Evolutionary conservation across 92 coral and sea anemone species (phyloP).

Genomic region (Heliopora coerulea): DNA sequence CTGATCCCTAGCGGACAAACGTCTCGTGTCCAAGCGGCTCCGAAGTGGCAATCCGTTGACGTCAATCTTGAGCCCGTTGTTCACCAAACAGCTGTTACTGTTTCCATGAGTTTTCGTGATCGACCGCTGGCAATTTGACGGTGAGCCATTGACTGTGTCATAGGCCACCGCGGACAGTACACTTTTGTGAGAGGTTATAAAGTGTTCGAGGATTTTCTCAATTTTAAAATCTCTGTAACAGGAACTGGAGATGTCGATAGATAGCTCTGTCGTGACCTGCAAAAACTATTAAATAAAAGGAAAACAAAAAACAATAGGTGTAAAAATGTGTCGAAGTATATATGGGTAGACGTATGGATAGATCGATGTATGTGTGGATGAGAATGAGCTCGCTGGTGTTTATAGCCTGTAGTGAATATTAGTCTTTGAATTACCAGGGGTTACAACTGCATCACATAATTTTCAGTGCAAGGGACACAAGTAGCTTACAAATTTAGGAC

Average conservation of each 20-base stretch:
- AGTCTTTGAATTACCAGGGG: too few species aligned
- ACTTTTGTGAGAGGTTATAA: slow-evolving; percentile 13
- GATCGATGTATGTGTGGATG: too few species aligned
- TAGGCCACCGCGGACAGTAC: slow-evolving; percentile 30
- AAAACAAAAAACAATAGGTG: too few species aligned
- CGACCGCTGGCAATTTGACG: neutral
- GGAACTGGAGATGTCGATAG: slow-evolving; percentile 1
- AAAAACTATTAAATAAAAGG: neutral
- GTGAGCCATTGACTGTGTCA: neutral
- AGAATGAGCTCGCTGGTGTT: too few species aligned
- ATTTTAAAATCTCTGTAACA: slow-evolving; percentile 4
- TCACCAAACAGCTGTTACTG: slow-evolving; percentile 6
- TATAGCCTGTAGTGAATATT: too few species aligned
- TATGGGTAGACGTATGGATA: too few species aligned
- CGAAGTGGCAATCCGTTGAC: slow-evolving; percentile 21
- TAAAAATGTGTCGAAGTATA: too few species aligned
- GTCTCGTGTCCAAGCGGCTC: slow-evolving; percentile 16
- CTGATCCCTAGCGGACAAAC: neutral
- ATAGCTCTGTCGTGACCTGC: slow-evolving; percentile 22
- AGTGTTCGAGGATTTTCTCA: slow-evolving; percentile 10
- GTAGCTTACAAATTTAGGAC: too few species aligned
- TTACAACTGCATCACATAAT: too few species aligned
- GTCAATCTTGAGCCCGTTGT: slow-evolving; percentile 33
- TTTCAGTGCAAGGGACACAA: too few species aligned
- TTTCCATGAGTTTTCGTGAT: neutral